Conservation (phyloP, 2,113 vertebrate genomes). For the Atlantisia rogersi region DNA sequence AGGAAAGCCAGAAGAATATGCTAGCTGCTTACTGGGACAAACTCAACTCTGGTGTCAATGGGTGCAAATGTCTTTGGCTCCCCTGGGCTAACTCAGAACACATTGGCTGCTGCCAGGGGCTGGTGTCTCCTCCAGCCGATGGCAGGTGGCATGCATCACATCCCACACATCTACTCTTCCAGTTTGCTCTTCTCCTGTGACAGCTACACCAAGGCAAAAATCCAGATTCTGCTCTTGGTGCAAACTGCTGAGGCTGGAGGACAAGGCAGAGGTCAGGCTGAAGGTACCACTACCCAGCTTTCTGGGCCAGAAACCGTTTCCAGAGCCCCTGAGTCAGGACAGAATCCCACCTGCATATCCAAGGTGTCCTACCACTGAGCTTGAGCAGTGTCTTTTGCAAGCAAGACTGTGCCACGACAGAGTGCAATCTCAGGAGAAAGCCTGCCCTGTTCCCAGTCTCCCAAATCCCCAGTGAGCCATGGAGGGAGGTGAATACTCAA, state of each 20-base stretch:
- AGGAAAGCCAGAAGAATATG: background rate
- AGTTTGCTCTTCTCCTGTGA: background rate
- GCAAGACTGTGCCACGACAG: background rate
- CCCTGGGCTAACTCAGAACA: background rate
- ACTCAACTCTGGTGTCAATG: background rate
- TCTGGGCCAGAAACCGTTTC: background rate
- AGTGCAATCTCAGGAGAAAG: background rate
- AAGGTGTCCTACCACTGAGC: background rate
- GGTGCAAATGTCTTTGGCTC: background rate
- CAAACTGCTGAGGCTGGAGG: background rate
- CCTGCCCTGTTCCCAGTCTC: background rate
- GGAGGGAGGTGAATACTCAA: background rate
- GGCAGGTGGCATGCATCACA: accelerated
- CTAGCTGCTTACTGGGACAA: background rate
- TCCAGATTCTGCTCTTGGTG: background rate
- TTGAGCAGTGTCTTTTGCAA: accelerated
- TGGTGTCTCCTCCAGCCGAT: background rate
- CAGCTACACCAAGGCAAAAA: background rate
- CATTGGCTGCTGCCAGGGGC: background rate
- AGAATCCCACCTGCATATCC: background rate
- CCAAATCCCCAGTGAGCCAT: background rate
- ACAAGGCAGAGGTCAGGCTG: background rate
- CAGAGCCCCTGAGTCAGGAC: background rate
- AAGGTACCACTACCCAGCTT: background rate
- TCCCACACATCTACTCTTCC: background rate